Base-by-base conservation (phyloP, 23 tunicate genomes). In the Phallusia fumigata region DNA sequence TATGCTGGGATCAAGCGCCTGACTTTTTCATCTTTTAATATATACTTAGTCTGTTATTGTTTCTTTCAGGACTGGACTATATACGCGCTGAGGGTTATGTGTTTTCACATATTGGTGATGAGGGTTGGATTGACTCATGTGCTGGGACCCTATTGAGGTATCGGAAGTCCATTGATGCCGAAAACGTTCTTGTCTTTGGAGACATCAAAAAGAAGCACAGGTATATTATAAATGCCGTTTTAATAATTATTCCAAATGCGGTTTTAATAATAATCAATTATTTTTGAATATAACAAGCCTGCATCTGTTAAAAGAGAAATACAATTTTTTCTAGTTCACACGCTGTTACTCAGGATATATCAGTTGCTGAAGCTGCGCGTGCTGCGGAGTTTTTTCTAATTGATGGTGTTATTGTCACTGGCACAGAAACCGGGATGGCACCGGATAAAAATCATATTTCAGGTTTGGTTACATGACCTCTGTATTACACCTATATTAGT, bases 61-160 rank as follows among this genome's bases (percentile, higher is more conserved):
- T 3, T 40, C 69, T 12, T 52, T 0, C 53, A 88, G 97, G 83
- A 47, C 76, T 93, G 64, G 80, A 91, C 73, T 96, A 85, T 52
- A 88, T 96, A 52, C 87, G 99, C 5, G 85, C 85, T 36, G 99
- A 96, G 75, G 90, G 96, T 49, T 96, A 80, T 78, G 92, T 83
- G 33, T 96, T 91, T 72, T 87, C 96, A 18, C 99, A 96, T 65
- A 80, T 96, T 51, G 91, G 98, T 44, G 99, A 96, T 74, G 99
- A 95, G 75, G 99, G 99, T 28, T 88, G 88, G 87, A 76, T 91
- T 8, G 84, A 96, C 51, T 83, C 99, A 15, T 52, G 81, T 52
- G 93, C 99, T 65, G 99, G 93, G 11, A 65, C 73, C 18, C 69
- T 96, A 19, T 87, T 90, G 13, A 89, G 99, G 35, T 96, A 96